phyloP scores from a whole-genome alignment of 2,113 vertebrate genomes.

The Chaetops frenatus region DNA sequence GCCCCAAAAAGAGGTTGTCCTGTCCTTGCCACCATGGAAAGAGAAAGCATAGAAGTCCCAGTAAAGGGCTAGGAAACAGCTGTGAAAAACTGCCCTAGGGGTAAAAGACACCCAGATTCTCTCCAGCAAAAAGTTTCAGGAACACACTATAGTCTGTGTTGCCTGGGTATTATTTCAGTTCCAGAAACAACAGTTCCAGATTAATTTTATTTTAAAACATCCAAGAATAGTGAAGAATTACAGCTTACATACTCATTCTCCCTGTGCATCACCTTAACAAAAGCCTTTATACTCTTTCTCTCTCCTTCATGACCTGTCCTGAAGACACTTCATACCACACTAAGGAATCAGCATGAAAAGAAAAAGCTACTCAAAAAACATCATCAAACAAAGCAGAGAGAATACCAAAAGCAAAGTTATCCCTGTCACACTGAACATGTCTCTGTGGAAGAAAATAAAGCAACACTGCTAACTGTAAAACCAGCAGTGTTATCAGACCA shows the following conservation, averaged over 20 bases:
- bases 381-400: not conserved
- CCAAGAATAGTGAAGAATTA: not conserved
- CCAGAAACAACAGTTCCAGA: not conserved
- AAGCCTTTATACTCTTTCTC: not conserved
- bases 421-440: not conserved
- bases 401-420: not conserved
- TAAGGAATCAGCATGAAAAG: not conserved
- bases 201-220: not conserved
- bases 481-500: not conserved
- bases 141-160: accelerated
- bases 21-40: not conserved
- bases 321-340: not conserved
- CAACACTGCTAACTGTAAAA: not conserved
- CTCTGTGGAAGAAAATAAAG: not conserved
- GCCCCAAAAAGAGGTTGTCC: not conserved
- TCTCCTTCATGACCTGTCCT: not conserved
- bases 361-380: not conserved
- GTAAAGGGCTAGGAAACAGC: not conserved
- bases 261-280: not conserved
- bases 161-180: not conserved
- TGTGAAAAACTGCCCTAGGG: not conserved
- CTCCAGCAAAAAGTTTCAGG: not conserved
- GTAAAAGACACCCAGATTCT: not conserved
- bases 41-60: not conserved
- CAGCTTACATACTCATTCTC: not conserved